Evolutionary conservation across 2,797 vertebrate species (phyloP).

Genomic region (Chromobotia macracanthus): DNA sequence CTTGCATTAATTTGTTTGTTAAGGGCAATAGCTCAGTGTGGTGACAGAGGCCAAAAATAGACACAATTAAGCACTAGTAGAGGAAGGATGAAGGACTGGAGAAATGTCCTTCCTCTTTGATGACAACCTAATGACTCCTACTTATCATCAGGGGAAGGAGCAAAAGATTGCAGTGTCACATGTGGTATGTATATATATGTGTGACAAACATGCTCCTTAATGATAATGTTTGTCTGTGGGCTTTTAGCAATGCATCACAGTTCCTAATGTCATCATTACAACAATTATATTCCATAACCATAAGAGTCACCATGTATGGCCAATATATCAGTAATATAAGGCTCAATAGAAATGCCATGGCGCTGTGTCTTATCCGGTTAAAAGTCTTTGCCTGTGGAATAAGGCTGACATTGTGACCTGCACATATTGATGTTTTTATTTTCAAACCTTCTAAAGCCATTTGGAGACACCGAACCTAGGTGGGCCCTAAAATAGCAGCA

Average conservation of each 20-base stretch:
- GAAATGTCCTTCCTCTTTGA: constrained; percentile 39
- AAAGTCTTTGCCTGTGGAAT: constrained; percentile 19
- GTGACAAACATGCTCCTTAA: constrained; percentile 42
- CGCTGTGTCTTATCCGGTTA: not conserved
- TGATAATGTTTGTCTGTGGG: constrained; percentile 36
- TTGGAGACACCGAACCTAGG: constrained; percentile 32
- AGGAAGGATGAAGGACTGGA: constrained; percentile 36
- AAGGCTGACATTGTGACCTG: constrained; percentile 35
- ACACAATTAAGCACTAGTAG: constrained; percentile 43
- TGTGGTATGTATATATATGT: constrained; percentile 38
- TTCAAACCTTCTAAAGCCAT: constrained; percentile 25
- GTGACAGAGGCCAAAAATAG: constrained; percentile 47
- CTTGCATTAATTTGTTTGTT: constrained; percentile 5
- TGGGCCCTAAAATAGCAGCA: constrained; percentile 38
- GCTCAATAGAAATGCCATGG: not conserved
- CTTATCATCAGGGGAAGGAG: constrained; percentile 44
- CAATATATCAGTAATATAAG: constrained; percentile 40
- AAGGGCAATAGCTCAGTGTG: constrained; percentile 8
- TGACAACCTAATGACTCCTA: constrained; percentile 50
- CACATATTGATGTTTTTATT: constrained; percentile 34
- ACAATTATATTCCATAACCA: constrained; percentile 58
- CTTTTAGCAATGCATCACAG: constrained; percentile 49
- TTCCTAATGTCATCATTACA: constrained; percentile 56
- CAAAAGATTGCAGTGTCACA: constrained; percentile 31
- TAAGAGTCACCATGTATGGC: constrained; percentile 49